phyloP scores from a whole-genome alignment of 2,113 vertebrate species.

The Chroicocephalus ridibundus region DNA sequence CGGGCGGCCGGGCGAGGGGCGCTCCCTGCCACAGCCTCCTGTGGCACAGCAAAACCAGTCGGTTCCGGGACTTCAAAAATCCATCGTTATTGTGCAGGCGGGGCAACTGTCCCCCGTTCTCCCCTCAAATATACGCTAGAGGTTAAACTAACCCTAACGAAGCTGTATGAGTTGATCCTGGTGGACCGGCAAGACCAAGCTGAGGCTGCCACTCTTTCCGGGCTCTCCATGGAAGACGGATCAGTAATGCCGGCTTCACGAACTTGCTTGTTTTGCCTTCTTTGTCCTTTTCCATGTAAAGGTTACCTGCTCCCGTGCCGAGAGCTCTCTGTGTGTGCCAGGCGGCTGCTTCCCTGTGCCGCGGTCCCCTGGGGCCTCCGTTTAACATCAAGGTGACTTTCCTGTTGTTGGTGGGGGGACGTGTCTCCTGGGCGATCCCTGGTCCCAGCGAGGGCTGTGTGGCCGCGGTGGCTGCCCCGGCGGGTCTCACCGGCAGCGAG shows the following conservation, averaged over 20 bases:
- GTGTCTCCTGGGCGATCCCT: neutral
- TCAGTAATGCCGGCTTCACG: neutral
- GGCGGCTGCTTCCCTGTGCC: neutral
- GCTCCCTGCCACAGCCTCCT: neutral
- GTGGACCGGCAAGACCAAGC: neutral
- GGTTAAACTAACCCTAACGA: neutral
- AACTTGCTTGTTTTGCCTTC: neutral
- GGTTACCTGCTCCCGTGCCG: neutral
- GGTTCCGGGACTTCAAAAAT: too few species aligned
- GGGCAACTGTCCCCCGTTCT: neutral
- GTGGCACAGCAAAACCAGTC: neutral
- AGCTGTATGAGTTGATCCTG: neutral
- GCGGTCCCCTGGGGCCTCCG: rapidly evolving
- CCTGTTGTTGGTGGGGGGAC: too few species aligned
- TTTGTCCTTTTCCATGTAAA: neutral
- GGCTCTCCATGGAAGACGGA: too few species aligned
- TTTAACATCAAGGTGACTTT: neutral
- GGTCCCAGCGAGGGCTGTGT: neutral
- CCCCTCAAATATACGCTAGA: neutral
- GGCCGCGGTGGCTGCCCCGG: neutral
- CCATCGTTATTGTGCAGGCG: rapidly evolving
- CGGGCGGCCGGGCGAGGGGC: neutral
- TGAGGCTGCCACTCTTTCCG: neutral
- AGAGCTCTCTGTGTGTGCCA: neutral
- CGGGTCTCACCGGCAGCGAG: neutral